A percentile compares a stretch with the other conserved stretches of the same genome.
Evolutionary conservation across 2,888 invertebrate genomes (phyloP).

Genomic region (Chrysina gloriosa): DNA sequence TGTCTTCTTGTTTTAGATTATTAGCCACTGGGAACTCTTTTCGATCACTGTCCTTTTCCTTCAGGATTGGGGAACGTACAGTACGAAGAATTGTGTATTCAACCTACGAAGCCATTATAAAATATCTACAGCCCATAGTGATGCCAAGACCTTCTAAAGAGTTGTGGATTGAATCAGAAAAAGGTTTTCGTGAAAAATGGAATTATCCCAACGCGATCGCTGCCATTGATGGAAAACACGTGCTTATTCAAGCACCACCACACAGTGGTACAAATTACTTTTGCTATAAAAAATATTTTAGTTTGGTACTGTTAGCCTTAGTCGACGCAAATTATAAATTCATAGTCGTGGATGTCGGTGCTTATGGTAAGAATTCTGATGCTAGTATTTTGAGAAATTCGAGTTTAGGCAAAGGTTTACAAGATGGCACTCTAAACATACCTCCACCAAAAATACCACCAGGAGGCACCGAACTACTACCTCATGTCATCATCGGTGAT

Average conservation of each 20-base stretch:
- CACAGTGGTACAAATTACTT: conserved; percentile 44
- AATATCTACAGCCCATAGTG: conserved; percentile 46
- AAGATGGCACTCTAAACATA: conserved; percentile 41
- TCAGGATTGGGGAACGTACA: conserved; percentile 49
- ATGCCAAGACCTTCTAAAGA: conserved; percentile 46
- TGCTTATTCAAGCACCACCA: conserved; percentile 39
- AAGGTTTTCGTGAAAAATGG: too few relatives aligned
- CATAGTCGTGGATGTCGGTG: conserved; percentile 47
- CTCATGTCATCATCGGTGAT: conserved; percentile 41
- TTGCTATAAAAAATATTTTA: conserved; percentile 45
- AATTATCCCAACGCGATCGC: too few relatives aligned
- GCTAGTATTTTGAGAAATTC: conserved; percentile 48
- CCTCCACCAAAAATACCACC: conserved; percentile 43
- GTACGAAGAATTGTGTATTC: conserved; percentile 46
- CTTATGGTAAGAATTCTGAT: conserved; percentile 49
- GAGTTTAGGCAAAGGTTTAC: conserved; percentile 45
- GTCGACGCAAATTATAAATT: conserved; percentile 50
- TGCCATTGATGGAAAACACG: conserved; percentile 45
- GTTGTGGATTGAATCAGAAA: conserved; percentile 46
- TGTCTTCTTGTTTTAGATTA: conserved; percentile 47
- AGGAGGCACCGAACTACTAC: conserved; percentile 33
- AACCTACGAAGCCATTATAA: conserved; percentile 46
- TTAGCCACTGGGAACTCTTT: conserved; percentile 51
- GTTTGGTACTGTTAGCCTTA: conserved; percentile 41
- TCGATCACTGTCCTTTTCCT: conserved; percentile 49